Percentiles rank a stretch among this genome's conserved stretches.
Evolutionary conservation across 2,113 vertebrate genomes (phyloP).

Genomic region (Phyllostomus discolor): DNA sequence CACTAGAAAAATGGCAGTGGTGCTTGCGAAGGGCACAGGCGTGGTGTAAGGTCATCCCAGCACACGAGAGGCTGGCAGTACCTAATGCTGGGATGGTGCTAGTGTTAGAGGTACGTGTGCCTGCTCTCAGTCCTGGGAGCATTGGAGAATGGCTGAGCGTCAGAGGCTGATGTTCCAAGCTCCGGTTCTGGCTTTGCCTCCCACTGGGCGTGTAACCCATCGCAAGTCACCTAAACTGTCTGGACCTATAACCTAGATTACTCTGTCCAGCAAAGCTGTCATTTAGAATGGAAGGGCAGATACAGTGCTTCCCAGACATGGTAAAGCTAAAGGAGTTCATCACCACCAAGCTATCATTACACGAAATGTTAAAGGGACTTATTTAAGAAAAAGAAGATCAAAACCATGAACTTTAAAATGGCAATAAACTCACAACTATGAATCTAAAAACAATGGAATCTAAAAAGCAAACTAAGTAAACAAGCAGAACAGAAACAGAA

Average conservation of each 20-base stretch:
- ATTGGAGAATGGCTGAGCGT: background rate
- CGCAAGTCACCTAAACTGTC: background rate
- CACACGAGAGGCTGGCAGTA: background rate
- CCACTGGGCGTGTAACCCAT: background rate
- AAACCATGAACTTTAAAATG: no score
- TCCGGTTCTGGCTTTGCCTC: background rate
- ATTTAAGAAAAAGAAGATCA: no score
- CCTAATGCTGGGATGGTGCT: background rate
- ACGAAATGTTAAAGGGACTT: no score
- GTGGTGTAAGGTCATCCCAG: background rate
- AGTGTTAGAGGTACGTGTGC: accelerated
- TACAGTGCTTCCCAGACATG: no score
- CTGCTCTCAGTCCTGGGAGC: background rate
- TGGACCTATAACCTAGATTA: background rate
- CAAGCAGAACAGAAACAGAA: no score
- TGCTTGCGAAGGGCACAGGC: background rate
- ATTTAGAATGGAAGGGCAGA: no score
- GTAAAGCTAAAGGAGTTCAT: no score
- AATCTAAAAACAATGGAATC: no score
- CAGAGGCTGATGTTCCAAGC: background rate
- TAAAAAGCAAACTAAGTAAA: no score
- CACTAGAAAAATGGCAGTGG: background rate
- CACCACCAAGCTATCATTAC: no score
- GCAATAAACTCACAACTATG: no score
- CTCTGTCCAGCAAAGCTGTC: no score